Conservation (phyloP, 1,140 invertebrate species). For the Ectropis grisescens region DNA sequence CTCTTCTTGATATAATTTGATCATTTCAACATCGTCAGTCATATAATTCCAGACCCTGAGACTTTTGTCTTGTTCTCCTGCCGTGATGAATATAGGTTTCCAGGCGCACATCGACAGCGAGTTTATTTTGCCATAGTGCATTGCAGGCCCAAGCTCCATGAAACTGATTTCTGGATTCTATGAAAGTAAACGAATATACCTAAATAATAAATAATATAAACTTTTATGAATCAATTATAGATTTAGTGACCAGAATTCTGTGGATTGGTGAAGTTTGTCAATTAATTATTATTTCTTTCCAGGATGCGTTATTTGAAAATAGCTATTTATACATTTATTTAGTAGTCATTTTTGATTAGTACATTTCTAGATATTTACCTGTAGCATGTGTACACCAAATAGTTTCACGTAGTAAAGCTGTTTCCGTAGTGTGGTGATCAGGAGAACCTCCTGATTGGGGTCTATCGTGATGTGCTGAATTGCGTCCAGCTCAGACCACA, state of each 20-base stretch:
- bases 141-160: constrained; percentile 75
- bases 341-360: too few relatives aligned
- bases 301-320: too few relatives aligned
- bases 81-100: constrained; percentile 91
- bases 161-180: constrained; percentile 64
- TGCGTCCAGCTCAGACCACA: constrained; percentile 60
- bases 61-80: constrained; percentile 83
- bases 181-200: constrained; percentile 2
- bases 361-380: too few relatives aligned
- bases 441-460: constrained; percentile 69
- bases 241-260: too few relatives aligned
- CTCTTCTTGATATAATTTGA: constrained; percentile 86
- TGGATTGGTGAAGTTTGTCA: too few relatives aligned
- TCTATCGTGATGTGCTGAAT: constrained; percentile 72
- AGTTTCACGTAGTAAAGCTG: constrained; percentile 74
- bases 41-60: constrained; percentile 93
- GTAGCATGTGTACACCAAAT: constrained; percentile 69
- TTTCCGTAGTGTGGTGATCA: constrained; percentile 74
- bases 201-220: too few relatives aligned
- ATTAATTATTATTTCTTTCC: too few relatives aligned
- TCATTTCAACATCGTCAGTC: constrained; percentile 80
- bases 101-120: constrained; percentile 86
- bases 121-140: constrained; percentile 85
- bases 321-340: too few relatives aligned
- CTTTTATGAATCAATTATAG: too few relatives aligned